Evolutionary conservation across 2,797 vertebrate genomes (phyloP), one percentile per base, ranked within the genome.

Genomic region (Paratrypauchen microcephalus): DNA sequence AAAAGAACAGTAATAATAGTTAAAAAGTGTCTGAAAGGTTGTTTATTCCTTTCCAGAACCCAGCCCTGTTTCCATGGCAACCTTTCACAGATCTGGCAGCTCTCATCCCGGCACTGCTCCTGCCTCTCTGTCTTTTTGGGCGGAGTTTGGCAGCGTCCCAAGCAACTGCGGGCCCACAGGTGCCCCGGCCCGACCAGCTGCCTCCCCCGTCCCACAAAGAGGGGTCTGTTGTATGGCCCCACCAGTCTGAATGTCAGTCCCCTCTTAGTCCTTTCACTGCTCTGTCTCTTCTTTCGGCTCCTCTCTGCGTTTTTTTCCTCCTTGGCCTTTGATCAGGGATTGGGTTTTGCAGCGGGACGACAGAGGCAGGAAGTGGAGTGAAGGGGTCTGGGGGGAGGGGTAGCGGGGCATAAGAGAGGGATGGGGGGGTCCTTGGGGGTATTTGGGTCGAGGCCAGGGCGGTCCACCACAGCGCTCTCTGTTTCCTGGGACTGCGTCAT

Each of bases 281-380:
- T 84, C 79, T 73, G 84, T 86, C 88, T 86, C 84, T 70, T 79
- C 79, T 82, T 82, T 81, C 77, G 47, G 45, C 45, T 50, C 47
- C 24, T 65, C 47, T 63, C 77, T 60, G 58, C 79, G 79, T 84
- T 74, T 77, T 36, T 77, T 71, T 64, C 72, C 61, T 80, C 81
- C 30, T 36, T 85, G 86, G 85, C 87, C 88, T 92, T 91, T 92
- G 91, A 91, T 92, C 89, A 88, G 80, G 88, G 86, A 89, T 90
- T 91, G 91, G 87, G 87, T 92, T 89, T 63, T 86, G 83, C 88
- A 80, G 84, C 80, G 86, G 82, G 86, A 85, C 90, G 90, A 86
- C 90, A 90, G 89, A 89, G 82, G 82, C 89, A 91, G 90, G 90
- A 91, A 91, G 88, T 88, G 88, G 16, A 45, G 88, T 88, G 47